A percentile compares a stretch with the other conserved stretches of the same genome.
Evolutionary conservation across 2,113 vertebrate genomes (phyloP).

Genomic region (Ellobius talpinus): DNA sequence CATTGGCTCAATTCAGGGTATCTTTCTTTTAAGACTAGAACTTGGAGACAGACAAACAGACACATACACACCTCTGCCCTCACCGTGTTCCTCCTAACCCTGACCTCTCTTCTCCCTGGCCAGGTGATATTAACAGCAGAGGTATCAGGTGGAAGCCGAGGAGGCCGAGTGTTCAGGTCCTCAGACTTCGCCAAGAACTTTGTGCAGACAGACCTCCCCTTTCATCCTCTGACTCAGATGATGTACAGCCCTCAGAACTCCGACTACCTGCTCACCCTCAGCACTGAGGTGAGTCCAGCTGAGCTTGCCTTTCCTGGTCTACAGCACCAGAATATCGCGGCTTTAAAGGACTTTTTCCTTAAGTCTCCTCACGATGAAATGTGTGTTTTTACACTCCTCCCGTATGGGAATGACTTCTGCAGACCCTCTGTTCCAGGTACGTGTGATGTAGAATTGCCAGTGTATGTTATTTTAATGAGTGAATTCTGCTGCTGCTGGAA

Average conservation of each 20-base stretch:
- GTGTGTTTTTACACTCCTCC: background rate
- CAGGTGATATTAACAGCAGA: conserved; percentile 95
- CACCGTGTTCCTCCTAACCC: background rate
- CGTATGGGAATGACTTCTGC: background rate
- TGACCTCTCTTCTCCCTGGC: conserved; percentile 53
- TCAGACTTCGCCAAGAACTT: conserved; percentile 92
- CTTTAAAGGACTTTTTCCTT: conserved; percentile 38
- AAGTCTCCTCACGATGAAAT: background rate
- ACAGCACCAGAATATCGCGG: background rate
- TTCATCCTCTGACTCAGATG: conserved; percentile 91
- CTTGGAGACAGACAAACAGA: background rate
- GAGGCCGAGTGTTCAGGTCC: conserved; percentile 92
- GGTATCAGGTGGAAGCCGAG: conserved; percentile 87
- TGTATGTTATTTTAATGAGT: background rate
- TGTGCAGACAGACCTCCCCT: conserved; percentile 89
- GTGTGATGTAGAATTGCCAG: background rate
- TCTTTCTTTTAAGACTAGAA: background rate
- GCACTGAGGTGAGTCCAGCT: conserved; percentile 88
- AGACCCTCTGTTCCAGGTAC: background rate
- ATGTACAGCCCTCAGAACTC: conserved; percentile 90
- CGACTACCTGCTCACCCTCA: conserved; percentile 89
- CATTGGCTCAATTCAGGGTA: background rate
- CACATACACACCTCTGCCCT: background rate
- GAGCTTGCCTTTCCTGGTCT: conserved; percentile 50
- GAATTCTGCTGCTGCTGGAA: background rate